Percentiles rank a stretch among this genome's conserved stretches.
Evolutionary conservation across 2,797 vertebrate genomes (phyloP).

Genomic region (Merluccius polli): DNA sequence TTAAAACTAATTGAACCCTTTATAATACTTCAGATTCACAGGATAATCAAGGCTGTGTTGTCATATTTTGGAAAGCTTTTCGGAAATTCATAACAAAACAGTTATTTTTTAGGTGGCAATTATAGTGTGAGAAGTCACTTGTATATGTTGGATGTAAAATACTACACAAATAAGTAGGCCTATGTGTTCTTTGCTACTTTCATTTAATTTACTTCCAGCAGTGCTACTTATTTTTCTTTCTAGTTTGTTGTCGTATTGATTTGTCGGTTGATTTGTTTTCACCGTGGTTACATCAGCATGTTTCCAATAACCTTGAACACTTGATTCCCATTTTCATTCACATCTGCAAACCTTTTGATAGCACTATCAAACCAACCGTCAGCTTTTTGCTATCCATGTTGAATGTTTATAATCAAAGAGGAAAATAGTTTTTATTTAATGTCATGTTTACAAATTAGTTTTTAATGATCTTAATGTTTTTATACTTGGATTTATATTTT

Average conservation of each 20-base stretch:
- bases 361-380: too few species aligned
- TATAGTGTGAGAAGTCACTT: too few species aligned
- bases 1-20: not conserved
- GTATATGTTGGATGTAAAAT: not conserved
- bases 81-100: not conserved
- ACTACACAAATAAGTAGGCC: not conserved
- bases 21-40: not conserved
- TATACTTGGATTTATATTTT: not conserved
- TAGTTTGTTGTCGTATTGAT: not conserved
- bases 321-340: not conserved
- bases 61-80: not conserved
- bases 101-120: not conserved
- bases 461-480: not conserved
- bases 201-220: not conserved
- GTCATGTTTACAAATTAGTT: not conserved
- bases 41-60: not conserved
- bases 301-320: not conserved
- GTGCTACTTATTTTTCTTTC: not conserved
- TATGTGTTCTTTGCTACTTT: conserved; percentile 35
- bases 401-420: not conserved
- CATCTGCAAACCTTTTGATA: too few species aligned
- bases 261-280: not conserved
- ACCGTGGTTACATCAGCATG: conserved; percentile 1
- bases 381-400: not conserved
- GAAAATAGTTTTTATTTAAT: not conserved